These are phyloP conservation scores for Dicaeum eximium DNA, from an alignment of 2,113 vertebrate genomes.

Conservation along the genomic window DNA sequence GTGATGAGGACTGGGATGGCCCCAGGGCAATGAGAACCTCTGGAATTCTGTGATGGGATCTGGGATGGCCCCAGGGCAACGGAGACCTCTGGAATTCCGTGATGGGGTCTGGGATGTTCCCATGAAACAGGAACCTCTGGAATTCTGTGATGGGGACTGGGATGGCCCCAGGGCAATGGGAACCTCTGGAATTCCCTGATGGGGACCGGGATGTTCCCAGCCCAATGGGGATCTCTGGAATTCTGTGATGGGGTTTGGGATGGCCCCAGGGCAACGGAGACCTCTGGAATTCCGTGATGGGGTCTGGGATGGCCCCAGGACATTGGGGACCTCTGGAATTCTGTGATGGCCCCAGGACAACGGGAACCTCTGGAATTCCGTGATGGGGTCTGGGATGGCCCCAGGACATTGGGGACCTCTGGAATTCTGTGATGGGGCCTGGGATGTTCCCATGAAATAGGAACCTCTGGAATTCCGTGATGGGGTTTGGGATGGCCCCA, in stretches of 20 bases:
- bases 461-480: background rate
- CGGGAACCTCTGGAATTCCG: background rate
- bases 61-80: background rate
- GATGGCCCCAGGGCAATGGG: background rate
- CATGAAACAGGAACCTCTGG: too few relatives aligned
- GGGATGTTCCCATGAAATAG: background rate
- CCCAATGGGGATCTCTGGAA: too few relatives aligned
- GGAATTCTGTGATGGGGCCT: too few relatives aligned
- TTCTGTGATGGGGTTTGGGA: background rate
- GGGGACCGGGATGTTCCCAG: background rate
- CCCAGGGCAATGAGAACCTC: too few relatives aligned
- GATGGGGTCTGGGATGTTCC: background rate
- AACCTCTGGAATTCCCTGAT: background rate
- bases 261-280: too few relatives aligned
- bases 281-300: background rate
- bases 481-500: too few relatives aligned
- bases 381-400: accelerated
- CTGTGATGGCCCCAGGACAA: accelerated
- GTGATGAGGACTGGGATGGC: accelerated
- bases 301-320: background rate
- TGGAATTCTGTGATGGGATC: background rate
- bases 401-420: background rate
- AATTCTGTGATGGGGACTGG: too few relatives aligned
- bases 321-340: too few relatives aligned
- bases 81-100: too few relatives aligned